A percentile compares a stretch with the other conserved stretches of the same genome.
Evolutionary conservation across 2,888 invertebrate species (phyloP).

Genomic region (Blastobasis adustella): DNA sequence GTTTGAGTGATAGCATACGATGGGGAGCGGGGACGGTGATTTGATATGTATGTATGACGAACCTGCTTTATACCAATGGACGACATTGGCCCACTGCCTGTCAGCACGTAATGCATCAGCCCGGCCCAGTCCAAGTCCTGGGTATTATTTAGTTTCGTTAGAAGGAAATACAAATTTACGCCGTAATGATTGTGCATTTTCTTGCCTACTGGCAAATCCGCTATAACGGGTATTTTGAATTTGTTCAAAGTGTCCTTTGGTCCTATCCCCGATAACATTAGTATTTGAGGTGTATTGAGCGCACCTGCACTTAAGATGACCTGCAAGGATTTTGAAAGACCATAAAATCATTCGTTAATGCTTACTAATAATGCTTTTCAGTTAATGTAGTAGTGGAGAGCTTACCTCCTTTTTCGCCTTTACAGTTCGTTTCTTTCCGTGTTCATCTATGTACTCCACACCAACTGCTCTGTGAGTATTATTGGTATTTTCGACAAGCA

Average conservation of each 20-base stretch:
- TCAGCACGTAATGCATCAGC: slow-evolving; percentile 70
- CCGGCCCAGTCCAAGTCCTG: slow-evolving; percentile 74
- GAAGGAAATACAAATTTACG: slow-evolving; percentile 65
- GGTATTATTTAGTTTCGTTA: slow-evolving; percentile 56
- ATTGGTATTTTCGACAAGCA: slow-evolving; percentile 52
- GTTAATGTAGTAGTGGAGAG: neutral
- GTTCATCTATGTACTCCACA: slow-evolving; percentile 69
- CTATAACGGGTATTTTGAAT: slow-evolving; percentile 67
- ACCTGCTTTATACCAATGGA: slow-evolving; percentile 78
- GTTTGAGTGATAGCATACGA: too few relatives aligned
- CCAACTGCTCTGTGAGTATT: slow-evolving; percentile 45
- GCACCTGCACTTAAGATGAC: slow-evolving; percentile 77
- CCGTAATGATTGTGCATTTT: slow-evolving; percentile 79
- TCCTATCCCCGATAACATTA: slow-evolving; percentile 78
- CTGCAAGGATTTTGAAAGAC: slow-evolving; percentile 27
- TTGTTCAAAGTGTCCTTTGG: slow-evolving; percentile 66
- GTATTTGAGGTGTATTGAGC: slow-evolving; percentile 77
- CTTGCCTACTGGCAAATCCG: slow-evolving; percentile 77
- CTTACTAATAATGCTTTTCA: neutral
- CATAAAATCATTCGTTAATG: neutral
- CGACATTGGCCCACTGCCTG: slow-evolving; percentile 75
- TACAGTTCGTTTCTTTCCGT: slow-evolving; percentile 43
- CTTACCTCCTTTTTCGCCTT: slow-evolving; percentile 66
- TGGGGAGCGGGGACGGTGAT: too few relatives aligned
- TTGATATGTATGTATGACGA: neutral